Conservation (phyloP, 2,113 vertebrate species). For the Eulemur macaco region DNA sequence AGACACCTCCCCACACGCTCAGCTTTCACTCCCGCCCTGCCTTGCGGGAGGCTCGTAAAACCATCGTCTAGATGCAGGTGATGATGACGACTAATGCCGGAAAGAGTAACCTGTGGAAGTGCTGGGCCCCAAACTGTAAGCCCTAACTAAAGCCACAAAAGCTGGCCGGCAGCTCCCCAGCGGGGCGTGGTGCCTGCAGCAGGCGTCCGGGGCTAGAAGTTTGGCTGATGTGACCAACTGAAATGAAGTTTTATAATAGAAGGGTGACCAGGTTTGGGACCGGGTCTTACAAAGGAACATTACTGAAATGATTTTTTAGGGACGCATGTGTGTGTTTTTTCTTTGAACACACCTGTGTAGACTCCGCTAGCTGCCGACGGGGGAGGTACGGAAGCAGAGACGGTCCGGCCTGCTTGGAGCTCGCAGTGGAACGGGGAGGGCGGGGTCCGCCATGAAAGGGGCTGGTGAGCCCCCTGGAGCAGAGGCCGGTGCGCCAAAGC, state of each 20-base stretch:
- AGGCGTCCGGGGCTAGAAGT: no score
- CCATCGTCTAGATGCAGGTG: background rate
- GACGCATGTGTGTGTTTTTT: background rate
- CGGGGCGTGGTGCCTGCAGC: background rate
- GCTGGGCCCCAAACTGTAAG: background rate
- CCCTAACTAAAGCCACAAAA: background rate
- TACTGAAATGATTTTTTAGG: background rate
- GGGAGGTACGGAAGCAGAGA: rapidly evolving
- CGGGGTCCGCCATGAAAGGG: background rate
- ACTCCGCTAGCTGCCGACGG: rapidly evolving
- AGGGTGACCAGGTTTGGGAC: rapidly evolving
- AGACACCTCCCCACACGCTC: no score
- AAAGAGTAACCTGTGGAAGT: background rate
- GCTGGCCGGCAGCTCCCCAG: rapidly evolving
- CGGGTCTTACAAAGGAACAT: background rate
- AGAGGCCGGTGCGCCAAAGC: background rate
- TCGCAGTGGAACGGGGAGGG: rapidly evolving
- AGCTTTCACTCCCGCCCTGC: background rate
- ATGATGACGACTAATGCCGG: background rate
- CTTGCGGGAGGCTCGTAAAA: constrained; percentile 35
- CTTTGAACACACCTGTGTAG: rapidly evolving
- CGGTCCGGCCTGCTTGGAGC: rapidly evolving
- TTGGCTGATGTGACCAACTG: rapidly evolving
- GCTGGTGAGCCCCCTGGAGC: background rate
- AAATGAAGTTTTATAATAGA: background rate